Evolutionary conservation across 2,797 vertebrate species (phyloP).

Genomic region (Momotus momota): DNA sequence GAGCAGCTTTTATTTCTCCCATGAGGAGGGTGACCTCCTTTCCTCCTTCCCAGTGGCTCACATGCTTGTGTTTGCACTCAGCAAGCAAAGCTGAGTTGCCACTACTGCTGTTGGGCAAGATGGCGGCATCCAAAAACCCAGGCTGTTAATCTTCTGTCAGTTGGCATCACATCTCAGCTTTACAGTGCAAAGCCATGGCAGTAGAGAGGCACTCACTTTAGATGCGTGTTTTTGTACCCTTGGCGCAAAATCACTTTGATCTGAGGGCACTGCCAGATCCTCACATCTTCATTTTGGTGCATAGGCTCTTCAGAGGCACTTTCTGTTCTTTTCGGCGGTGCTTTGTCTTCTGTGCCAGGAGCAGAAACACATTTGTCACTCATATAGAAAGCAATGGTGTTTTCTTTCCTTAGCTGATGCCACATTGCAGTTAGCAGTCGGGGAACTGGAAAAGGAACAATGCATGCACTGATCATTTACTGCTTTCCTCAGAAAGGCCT

Average conservation of each 20-base stretch:
- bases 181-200: not conserved
- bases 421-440: not conserved
- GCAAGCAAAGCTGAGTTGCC: not conserved
- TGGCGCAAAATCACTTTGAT: not conserved
- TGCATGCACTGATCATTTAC: fast-evolving
- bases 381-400: not conserved
- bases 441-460: not conserved
- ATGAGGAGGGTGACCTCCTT: no score
- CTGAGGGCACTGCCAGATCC: not conserved
- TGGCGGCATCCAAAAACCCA: not conserved
- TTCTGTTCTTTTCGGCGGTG: not conserved
- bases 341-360: not conserved
- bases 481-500: not conserved
- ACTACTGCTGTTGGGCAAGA: not conserved
- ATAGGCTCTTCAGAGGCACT: not conserved
- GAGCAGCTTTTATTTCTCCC: no score
- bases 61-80: not conserved
- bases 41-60: not conserved
- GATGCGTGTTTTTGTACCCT: not conserved
- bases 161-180: not conserved
- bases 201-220: not conserved
- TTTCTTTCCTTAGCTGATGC: not conserved
- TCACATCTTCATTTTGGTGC: not conserved
- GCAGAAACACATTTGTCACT: not conserved
- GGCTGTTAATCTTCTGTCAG: not conserved